Conservation (phyloP, 2,797 vertebrate species). For the Buceros bicornis region DNA sequence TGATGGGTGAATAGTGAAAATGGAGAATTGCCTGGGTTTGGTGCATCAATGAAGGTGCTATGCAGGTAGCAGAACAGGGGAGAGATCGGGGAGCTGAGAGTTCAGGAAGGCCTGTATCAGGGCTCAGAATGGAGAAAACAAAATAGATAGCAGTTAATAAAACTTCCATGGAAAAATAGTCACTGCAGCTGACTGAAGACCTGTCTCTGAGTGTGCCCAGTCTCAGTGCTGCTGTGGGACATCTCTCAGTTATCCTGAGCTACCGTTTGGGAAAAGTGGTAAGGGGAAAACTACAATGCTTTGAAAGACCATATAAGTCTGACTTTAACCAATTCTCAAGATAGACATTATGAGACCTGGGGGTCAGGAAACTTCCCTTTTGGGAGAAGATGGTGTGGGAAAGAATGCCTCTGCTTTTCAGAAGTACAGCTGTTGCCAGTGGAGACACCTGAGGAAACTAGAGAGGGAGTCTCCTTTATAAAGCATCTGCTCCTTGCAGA, state of each 20-base stretch:
- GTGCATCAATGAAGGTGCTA: neutral
- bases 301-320: neutral
- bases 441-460: neutral
- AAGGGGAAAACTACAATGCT: neutral
- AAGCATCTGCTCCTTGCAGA: neutral
- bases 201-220: neutral
- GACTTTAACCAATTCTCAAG: neutral
- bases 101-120: neutral
- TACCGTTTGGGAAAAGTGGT: neutral
- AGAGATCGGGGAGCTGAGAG: neutral
- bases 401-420: neutral
- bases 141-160: neutral
- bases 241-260: neutral
- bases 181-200: neutral
- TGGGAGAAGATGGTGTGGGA: neutral
- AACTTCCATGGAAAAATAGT: neutral
- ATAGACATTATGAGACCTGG: neutral
- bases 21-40: neutral
- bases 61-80: neutral
- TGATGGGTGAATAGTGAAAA: neutral
- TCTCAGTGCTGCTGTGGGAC: no score
- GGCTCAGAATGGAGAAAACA: neutral
- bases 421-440: neutral
- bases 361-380: neutral
- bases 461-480: neutral